Evolutionary conservation across 2,888 invertebrate genomes (phyloP).

Genomic region (Napeogenes sylphis): DNA sequence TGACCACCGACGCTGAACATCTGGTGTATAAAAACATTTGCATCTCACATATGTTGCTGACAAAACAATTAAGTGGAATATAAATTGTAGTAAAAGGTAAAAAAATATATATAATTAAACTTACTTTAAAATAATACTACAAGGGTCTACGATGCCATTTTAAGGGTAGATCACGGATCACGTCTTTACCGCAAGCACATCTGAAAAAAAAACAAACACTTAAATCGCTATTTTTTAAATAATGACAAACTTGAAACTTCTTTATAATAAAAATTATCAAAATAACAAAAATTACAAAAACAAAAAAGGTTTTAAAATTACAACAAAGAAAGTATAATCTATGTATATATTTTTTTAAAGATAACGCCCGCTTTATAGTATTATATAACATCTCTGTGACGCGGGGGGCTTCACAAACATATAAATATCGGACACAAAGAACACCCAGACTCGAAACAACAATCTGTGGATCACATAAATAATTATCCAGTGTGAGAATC

Average conservation of each 20-base stretch:
- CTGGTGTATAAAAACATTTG: conserved; percentile 15
- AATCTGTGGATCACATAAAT: too few relatives aligned
- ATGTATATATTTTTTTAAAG: too few relatives aligned
- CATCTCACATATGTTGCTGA: conserved; percentile 12
- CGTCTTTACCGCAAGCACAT: conserved; percentile 57
- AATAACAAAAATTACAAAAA: too few relatives aligned
- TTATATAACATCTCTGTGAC: too few relatives aligned
- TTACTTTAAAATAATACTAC: conserved; percentile 31
- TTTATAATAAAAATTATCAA: too few relatives aligned
- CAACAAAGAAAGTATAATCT: too few relatives aligned
- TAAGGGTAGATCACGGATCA: conserved; percentile 37
- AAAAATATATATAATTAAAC: conserved; percentile 9
- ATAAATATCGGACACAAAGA: too few relatives aligned
- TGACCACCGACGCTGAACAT: conserved; percentile 8
- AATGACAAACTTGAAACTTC: not conserved
- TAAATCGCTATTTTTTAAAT: conserved; percentile 13
- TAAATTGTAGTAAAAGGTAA: not conserved
- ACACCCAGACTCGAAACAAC: not conserved
- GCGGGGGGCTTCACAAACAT: too few relatives aligned
- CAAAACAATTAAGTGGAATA: conserved; percentile 11
- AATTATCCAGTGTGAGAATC: too few relatives aligned
- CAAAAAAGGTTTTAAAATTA: too few relatives aligned
- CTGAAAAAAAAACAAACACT: conserved; percentile 46
- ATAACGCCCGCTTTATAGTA: too few relatives aligned
- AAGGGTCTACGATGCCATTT: conserved; percentile 52